Base-by-base conservation (phyloP, 2,797 vertebrate species). In the Pseudochirops corinnae region DNA sequence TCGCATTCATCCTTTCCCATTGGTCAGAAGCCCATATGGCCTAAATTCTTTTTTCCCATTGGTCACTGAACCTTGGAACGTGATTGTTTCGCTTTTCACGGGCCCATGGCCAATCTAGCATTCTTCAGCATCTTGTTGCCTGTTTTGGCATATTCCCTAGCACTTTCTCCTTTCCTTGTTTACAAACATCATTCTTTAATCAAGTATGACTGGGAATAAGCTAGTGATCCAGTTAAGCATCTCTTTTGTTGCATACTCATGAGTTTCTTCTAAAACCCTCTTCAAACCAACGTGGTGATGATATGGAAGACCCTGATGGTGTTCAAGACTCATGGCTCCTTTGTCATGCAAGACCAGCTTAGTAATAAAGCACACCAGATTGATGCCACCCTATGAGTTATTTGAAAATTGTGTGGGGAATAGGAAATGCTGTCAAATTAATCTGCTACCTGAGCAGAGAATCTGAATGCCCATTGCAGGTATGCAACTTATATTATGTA, bases 91-190 rank as follows among this genome's bases (percentile, higher is more conserved):
- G 74, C 52, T 95, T 94, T 90, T 18, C 53, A 92, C 50, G 96
- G 95, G 93, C 53, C 90, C n/a, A 97, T 96, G 90, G 92, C 60
- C 90, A 96, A 39, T 28, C 33, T 56, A 16, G 4, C 16, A 91
- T 29, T 50, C 53, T 93, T 92, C 57, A 95, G 87, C 53, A 96
- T 94, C 52, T 94, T 94, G 53, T 39, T 74, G n/a, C 33, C 16
- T 6, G 21, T 91, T 93, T 56, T 97, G 21, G 55, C 39, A 93
- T 93, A 91, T 96, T 62, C 53, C n/a, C 50, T 39, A 46, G 91
- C 67, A 46, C 60, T 74, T 82, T 55, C 93, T 96, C 53, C 53
- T 52, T 97, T 97, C 87, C 57, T 94, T 96, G n/a, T 95, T 56
- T 53, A 24, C 39, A 82, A 95, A 16, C 90, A 56, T 93, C 95